Evolutionary conservation across 2,888 invertebrate species (phyloP), one percentile per base, ranked within the genome.

Genomic region (Steromphala cineraria): DNA sequence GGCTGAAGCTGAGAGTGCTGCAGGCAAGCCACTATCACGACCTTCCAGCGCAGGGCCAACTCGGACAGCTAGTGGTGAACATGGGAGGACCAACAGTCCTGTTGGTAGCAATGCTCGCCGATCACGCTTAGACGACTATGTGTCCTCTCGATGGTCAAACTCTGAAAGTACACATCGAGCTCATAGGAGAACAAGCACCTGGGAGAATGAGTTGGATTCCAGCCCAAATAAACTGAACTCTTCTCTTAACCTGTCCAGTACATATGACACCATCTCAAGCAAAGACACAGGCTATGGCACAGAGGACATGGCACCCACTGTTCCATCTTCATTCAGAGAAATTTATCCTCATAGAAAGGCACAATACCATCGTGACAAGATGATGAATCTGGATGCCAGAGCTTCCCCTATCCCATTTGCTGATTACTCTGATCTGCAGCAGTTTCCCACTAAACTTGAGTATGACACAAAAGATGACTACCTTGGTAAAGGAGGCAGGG

Each of bases 291-390:
- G 53, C 2, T 55, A 76, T 40, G 19, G 53, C n/a, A 55, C 53
- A 1, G 31, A 53, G 53, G 75, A 75, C 17, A 28, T 53, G 75
- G 19, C 89, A 13, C 83, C 87, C 15, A 24, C 80, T 15, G 80
- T 86, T 15, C 81, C 84, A n/a, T 85, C 87, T 53, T 84, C 78
- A 15, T 84, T 86, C 77, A 82, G 88, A 80, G 89, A 90, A 81
- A 90, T 90, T 19, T 90, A 90, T 77, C 90, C 90, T 19, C 90
- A 90, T 81, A 83, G 90, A 67, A 88, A 87, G 62, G 84, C 86
- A 67, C 84, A 84, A 40, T 86, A 62, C 5, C 36, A 76, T 80
- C 19, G 79, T 53, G 10, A 82, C 79, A 52, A 78, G 79, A n/a
- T 78, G 67, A 17, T 53, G 55, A 67, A 55, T 53, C 19, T 28